Evolutionary conservation across 2,888 invertebrate species (phyloP), one percentile per base, ranked within the genome.

Genomic region (Trichopria drosophilae): DNA sequence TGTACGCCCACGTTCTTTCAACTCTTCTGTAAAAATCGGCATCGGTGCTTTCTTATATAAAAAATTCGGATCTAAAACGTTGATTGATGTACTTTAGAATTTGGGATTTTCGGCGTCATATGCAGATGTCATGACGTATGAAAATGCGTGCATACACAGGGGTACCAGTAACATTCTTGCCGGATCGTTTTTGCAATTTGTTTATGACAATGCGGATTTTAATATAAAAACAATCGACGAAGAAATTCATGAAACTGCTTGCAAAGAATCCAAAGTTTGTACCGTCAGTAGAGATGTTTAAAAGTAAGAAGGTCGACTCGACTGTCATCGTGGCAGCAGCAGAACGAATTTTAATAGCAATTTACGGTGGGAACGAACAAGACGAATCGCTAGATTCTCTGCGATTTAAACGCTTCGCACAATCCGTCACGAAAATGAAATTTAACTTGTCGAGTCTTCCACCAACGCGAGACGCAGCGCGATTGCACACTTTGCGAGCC

Each of bases 91-190:
- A 19, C 20, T 34, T n/a, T 13, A 10, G 10, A 4, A 4, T 18
- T 13, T 34, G 4, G 34, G 34, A 5, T 5, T 34, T 34, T 34
- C 10, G 10, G 7, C 34, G 2, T 34, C 34, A 3, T 34, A 18
- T 18, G 5, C 16, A 13, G 34, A 34, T 10, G 18, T 34, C n/a
- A 3, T 13, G 4, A 34, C 10, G n/a, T 67, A 61, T 51, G 61
- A 62, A 60, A 49, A 54, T 6, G 59, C 66, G 24, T 50, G 59
- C 36, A 55, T 64, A 36, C 45, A 57, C 52, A 41, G 45, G 29
- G 48, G 26, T 9, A 28, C 15, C 4, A 10, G 19, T 19, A 31
- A 15, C 10, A 23, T 12, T 47, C 18, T 22, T 3, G 10, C 18
- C 12, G 10, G 20, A 4, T 16, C 43, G 20, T 31, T 24, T 16